Base-by-base conservation (phyloP, 2,888 invertebrate species). In the Caenorhabditis angaria region DNA sequence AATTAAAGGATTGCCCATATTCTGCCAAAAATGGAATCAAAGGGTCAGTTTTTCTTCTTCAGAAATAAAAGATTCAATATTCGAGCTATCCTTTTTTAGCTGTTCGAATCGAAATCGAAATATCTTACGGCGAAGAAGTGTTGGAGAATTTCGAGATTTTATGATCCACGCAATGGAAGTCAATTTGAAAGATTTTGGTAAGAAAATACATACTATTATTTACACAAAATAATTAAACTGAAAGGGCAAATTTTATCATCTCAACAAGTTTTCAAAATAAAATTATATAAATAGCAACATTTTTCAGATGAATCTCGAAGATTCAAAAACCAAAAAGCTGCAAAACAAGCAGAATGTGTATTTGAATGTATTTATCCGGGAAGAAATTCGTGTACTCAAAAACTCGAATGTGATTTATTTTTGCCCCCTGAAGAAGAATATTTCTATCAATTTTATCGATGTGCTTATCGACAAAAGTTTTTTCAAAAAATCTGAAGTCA, bases 311-410 rank as follows among this genome's bases (percentile, higher is more conserved):
- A 61, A 28, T 29, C 60, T 14, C 54, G 66, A 4, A 56, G 59
- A 20, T 71, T 58, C 35, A 62, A 59, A 63, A 71, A 64, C 51
- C 28, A 32, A 47, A 65, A 63, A 47, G 63, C 71, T 0, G 66
- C 71, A 2, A 41, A 53, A 5, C 71, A 71, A 71, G 66, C 55
- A 4, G 61, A 66, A 41, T 71, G 71, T 24, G 27, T 71, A 0
- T 71, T 71, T 29, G 66, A 71, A 61, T 71, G 71, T 22, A 18
- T 71, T 1, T 71, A 71, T 24, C 71, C 71, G n/a, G 71, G 71
- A 10, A 35, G 71, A 29, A 71, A 71, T 53, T 20, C 25, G 6
- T 71, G 71, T 41, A 71, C 71, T 0, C 27, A 56, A 53, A 60
- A 71, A 29, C 32, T 71, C 20, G 66, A 60, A 29, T 71, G 71